Base-by-base conservation (phyloP, 1,140 invertebrate species). In the Drosophila lacertosa region DNA sequence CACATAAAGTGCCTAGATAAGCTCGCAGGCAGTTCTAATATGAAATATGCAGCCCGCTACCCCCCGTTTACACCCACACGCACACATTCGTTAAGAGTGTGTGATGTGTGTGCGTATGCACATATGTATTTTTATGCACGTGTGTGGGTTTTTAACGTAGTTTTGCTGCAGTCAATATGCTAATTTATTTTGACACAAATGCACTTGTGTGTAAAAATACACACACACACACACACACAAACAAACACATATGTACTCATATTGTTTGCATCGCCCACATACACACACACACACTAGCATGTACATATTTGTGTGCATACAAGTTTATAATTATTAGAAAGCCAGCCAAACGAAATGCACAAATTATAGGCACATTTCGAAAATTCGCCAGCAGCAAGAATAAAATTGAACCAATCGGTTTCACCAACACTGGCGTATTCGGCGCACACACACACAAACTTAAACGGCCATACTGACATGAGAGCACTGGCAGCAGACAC, bases 381-480 rank as follows among this genome's bases (percentile, higher is more conserved):
- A 70, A 70, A 66, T 58, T 66, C 32, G 63, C 67, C 37, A 70
- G 51, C 37, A 70, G 51, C 51, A 45, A 81, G 70, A 82, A 82
- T 82, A 44, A 86, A 78, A 75, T 88, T 68, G 50, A 86, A 70
- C 69, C 42, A 88, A 77, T 82, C 33, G 73, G 75, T 83, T 65
- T 67, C 59, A 78, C 67, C 33, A 53, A 65, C 66, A 63, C 55
- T 35, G 44, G 45, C 50, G 50, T 15, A 55, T 26, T 10, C 54
- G 29, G 16, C 20, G 40, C 15, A 45, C 44, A 67, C 72, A 22
- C 20, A 39, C 24, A 33, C 26, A 42, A 51, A 70, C 39, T 54
- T 35, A 29, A 48, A 40, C 45, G 29, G 33, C 58, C 47, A 55
- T 26, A 71, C 63, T 57, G 51, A 64, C 60, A 50, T 48, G 59